Base-by-base conservation (phyloP, 2,113 vertebrate species). In the Dascyllus trimaculatus region DNA sequence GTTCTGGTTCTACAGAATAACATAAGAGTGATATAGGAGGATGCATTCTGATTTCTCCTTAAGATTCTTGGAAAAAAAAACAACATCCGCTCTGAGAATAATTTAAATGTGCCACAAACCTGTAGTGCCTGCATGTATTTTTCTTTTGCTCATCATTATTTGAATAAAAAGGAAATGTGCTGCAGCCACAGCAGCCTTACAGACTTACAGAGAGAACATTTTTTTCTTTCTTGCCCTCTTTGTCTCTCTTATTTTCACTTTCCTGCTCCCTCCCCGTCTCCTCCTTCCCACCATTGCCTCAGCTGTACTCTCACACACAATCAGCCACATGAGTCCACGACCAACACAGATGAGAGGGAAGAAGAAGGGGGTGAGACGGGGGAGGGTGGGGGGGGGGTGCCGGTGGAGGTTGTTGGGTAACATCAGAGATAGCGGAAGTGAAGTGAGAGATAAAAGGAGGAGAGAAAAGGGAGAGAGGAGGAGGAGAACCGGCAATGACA, bases 391-490 rank as follows among this genome's bases (percentile, higher is more conserved):
- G 9, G 9, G 11, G 65, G 58, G 53, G 70, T 35, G 32, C 9
- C 9, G 62, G 38, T 56, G 65, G 60, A 81, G 60, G 72, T 74
- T 85, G 70, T 58, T 71, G 83, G 80, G 80, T 67, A 75, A 84
- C 73, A 89, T 86, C 71, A 85, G 63, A 88, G 75, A 84, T 62
- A 74, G 59, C 22, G 26, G 72, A 88, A 85, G 79, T 72, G 71
- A 74, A 77, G 80, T 63, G 76, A 82, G 52, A 79, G 81, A 78
- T 85, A 82, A 81, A 89, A 89, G 64, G 71, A 77, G 21, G 46
- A 61, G 53, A 84, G 56, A 80, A 76, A 75, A 54, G 51, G 17
- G 58, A 59, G 53, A 63, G 71, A 1, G 46, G 43, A 62, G 32
- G 66, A 73, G 35, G 49, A 79, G 73, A 64, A 67, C 24, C 45